A percentile compares a stretch with the other conserved stretches of the same genome.
phyloP scores from a whole-genome alignment of 2,113 vertebrate species.

The Oenanthe oenanthe region DNA sequence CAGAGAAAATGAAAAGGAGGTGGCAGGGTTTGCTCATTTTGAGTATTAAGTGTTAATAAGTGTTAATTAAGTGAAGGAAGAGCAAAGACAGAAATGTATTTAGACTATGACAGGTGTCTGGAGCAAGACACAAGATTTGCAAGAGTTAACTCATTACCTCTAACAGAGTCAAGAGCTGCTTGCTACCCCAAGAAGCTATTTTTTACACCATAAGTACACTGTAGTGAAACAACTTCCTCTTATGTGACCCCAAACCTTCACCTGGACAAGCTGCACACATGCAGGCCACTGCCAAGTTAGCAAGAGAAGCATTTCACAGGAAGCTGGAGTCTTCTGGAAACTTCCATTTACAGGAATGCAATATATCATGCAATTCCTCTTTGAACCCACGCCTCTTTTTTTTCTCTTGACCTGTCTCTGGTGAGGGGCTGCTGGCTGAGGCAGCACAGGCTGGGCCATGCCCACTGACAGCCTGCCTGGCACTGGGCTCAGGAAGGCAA shows the following conservation, averaged over 20 bases:
- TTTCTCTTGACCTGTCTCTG: background rate
- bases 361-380: background rate
- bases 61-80: background rate
- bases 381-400: background rate
- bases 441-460: fast-evolving
- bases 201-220: background rate
- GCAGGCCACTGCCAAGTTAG: background rate
- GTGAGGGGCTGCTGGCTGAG: background rate
- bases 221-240: background rate
- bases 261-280: background rate
- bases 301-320: background rate
- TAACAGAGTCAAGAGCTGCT: background rate
- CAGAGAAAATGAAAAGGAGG: background rate
- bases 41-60: background rate
- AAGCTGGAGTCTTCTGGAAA: slow-evolving; percentile 18
- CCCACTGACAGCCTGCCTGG: fast-evolving
- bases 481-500: fast-evolving
- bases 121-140: background rate
- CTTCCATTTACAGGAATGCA: background rate
- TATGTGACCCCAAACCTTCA: slow-evolving; percentile 31
- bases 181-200: background rate
- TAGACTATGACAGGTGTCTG: background rate
- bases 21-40: background rate
- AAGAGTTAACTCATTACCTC: background rate
- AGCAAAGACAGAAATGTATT: background rate